Conservation (phyloP, 1,140 invertebrate species). For the Uloborus diversus region DNA sequence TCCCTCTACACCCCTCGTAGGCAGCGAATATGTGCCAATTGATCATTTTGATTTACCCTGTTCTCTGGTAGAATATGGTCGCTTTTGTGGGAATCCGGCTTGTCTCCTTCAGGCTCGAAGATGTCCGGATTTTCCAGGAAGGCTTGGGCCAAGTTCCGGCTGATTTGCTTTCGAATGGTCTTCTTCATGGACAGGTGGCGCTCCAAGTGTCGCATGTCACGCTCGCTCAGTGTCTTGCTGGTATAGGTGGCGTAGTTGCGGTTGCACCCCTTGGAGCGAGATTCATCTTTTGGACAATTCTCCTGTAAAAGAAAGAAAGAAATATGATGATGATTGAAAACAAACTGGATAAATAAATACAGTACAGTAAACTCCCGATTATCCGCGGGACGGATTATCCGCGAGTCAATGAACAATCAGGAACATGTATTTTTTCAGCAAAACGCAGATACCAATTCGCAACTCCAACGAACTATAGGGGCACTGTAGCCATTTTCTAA, state of each 20-base stretch:
- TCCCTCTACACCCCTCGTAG: too few species aligned
- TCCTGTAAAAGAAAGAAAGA: too few species aligned
- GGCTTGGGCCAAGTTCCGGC: conserved; percentile 78
- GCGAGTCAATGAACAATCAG: too few species aligned
- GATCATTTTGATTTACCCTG: conserved; percentile 66
- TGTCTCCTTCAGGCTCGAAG: conserved; percentile 72
- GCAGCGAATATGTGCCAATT: too few species aligned
- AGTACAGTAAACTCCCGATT: too few species aligned
- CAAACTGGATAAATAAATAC: too few species aligned
- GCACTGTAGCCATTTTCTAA: too few species aligned
- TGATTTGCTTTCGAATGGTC: conserved; percentile 84
- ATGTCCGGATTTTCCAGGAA: conserved; percentile 79
- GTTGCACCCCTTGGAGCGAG: conserved; percentile 15
- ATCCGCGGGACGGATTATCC: too few species aligned
- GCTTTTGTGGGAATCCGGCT: conserved; percentile 67
- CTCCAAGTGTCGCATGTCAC: conserved; percentile 79
- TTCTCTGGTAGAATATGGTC: conserved; percentile 54
- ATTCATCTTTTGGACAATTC: conserved; percentile 2
- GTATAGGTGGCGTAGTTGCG: conserved; percentile 65
- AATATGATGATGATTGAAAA: too few species aligned
- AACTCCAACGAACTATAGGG: too few species aligned
- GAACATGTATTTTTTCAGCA: too few species aligned
- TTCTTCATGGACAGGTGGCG: conserved; percentile 87
- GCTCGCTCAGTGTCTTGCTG: conserved; percentile 72
- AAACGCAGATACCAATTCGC: too few species aligned